Conservation (phyloP, 2,797 vertebrate species). For the Halcyon badia region DNA sequence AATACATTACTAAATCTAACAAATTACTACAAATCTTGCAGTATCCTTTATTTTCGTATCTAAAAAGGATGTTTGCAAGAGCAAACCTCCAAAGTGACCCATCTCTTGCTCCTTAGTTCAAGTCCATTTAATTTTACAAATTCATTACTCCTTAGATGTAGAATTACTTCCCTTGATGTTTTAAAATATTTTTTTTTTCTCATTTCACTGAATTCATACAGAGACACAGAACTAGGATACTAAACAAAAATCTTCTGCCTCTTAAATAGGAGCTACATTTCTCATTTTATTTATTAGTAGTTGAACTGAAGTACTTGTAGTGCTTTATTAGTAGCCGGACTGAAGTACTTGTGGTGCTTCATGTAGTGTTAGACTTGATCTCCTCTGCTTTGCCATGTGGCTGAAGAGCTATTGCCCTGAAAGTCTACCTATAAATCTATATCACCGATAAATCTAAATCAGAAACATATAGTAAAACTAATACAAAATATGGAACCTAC, state of each 20-base stretch:
- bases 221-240: background rate
- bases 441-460: background rate
- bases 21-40: conserved; percentile 58
- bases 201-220: background rate
- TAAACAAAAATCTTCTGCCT: background rate
- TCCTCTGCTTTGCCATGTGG: background rate
- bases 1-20: conserved; percentile 61
- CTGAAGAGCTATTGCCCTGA: background rate
- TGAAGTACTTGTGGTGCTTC: background rate
- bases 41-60: conserved; percentile 18
- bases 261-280: background rate
- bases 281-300: background rate
- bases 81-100: background rate
- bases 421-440: background rate
- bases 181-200: background rate
- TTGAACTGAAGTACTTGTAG: background rate
- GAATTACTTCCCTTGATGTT: conserved; percentile 6
- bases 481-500: background rate
- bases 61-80: background rate
- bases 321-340: background rate
- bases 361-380: background rate
- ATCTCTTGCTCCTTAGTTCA: background rate
- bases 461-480: background rate
- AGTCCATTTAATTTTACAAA: conserved; percentile 28
- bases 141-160: background rate